Evolutionary conservation across 1,140 invertebrate species (phyloP).

Genomic region (Eurosta solidaginis): DNA sequence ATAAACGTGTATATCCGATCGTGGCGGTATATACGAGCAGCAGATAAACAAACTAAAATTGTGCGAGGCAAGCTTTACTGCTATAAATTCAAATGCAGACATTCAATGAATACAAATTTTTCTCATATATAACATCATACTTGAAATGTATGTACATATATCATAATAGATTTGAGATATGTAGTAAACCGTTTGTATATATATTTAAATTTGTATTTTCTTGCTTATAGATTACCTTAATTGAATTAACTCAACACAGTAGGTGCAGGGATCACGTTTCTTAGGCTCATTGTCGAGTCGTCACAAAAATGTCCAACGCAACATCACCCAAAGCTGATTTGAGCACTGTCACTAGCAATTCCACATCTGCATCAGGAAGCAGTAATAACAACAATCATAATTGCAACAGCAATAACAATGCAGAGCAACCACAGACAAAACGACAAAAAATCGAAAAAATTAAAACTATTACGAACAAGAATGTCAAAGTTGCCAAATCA

Average conservation of each 20-base stretch:
- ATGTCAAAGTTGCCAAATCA: constrained; percentile 14
- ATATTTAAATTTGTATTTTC: no score
- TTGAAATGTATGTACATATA: no score
- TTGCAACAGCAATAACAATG: constrained; percentile 32
- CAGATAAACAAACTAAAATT: no score
- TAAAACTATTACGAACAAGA: constrained; percentile 14
- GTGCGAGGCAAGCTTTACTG: no score
- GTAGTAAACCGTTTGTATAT: no score
- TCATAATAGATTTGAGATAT: no score
- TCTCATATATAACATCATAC: no score
- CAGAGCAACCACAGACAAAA: constrained; percentile 55
- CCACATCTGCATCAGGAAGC: neutral
- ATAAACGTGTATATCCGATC: no score
- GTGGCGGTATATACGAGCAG: no score
- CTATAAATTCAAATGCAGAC: no score
- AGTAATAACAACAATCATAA: neutral
- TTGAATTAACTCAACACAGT: neutral
- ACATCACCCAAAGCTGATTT: neutral
- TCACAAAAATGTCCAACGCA: neutral
- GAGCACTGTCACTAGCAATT: neutral
- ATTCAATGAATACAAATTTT: no score
- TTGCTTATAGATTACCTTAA: no score
- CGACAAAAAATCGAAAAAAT: constrained; percentile 53
- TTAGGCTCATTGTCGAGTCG: neutral
- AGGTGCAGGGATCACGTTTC: neutral